Base-by-base conservation (phyloP, 2,113 vertebrate genomes). In the Cnemophilus loriae region DNA sequence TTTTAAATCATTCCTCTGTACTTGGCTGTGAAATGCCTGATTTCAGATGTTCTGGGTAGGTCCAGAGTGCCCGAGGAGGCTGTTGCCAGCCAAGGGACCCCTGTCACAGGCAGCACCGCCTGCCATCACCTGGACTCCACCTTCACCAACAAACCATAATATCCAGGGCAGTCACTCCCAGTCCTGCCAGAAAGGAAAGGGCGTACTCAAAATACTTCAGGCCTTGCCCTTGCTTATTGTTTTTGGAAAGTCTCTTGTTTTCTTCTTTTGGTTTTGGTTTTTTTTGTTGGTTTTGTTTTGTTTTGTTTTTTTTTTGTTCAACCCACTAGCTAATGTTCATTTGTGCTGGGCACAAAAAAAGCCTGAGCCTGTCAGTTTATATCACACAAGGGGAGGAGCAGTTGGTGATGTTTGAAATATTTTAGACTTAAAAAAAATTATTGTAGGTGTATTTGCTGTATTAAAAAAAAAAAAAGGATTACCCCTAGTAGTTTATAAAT, bases 121-220 rank as follows among this genome's bases (percentile, higher is more conserved):
- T 84, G 74, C 83, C 22, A 3, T 26, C 92, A 79, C 95, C 90
- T 76, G 83, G 14, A 1, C 75, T 59, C 81, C 85, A 67, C 84
- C 68, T 84, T 77, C 85, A 35, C 50, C 59, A 39, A 28, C 84
- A 95, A 68, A 89, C 52, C 63, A 37, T 6, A 83, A 89, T 5
- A 84, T n/a, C 65, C 79, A 88, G 85, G 59, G 86, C 94, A 92
- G 90, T 30, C 8, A 3, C 82, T 61, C 57, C 74, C 46, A 16
- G 41, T 32, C 75, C 49, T 90, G 90, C 95, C 91, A 91, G 75
- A 94, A 92, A 96, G 96, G 91, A 97, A 96, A 96, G 95, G 96
- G 93, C 83, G 93, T 91, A 53, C 71, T 88, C 95, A 57, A 73
- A 95, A 69, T 87, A 90, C 41, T 83, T 79, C 84, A 96, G 81